Base-by-base conservation (phyloP, 37 sponge, comb jelly and placozoan species). In the Chondrosia reniformis region DNA sequence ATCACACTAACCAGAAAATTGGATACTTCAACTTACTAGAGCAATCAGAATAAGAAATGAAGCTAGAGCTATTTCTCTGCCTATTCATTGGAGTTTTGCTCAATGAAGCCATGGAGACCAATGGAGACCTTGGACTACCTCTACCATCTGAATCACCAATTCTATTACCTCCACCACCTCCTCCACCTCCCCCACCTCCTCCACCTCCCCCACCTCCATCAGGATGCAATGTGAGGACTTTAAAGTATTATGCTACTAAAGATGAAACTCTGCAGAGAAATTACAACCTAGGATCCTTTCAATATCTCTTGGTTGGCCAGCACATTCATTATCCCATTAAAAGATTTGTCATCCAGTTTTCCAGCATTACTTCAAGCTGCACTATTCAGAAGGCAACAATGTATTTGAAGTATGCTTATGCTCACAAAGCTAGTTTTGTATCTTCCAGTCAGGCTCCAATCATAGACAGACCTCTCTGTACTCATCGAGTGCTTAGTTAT, bases 341-440 rank as follows among this genome's bases (percentile, higher is more conserved):
- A 30, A 63, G 83, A 1, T 74, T 57, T 76, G 41, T 83, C 25
- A 28, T 83, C 19, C 63, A 83, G 49, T 83, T 83, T 76, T 76
- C 61, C 19, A 36, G 61, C 34, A 22, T 83, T 24, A 76, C 83
- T 15, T 44, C 66, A 10, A 46, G 28, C 21, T 75, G 77, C 40
- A 45, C 44, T 28, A 30, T 83, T 17, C 9, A 57, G 5, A 71
- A 57, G 58, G 82, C 82, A 3, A 46, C 40, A 30, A 74, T 81
- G 82, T 81, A 72, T 32, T 33, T 81, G 31, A 52, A 83, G 59
- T 83, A 45, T 43, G 39, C 21, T 3, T 83, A 75, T 83, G 44
- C 83, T 0, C 64, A 61, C 66, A 75, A 76, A 31, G 76, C 76
- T 1, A 75, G 76, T 38, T 59, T 28, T 19, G 34, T 46, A 21